phyloP scores from a whole-genome alignment of 2,797 vertebrate genomes.

The Clamator glandarius region DNA sequence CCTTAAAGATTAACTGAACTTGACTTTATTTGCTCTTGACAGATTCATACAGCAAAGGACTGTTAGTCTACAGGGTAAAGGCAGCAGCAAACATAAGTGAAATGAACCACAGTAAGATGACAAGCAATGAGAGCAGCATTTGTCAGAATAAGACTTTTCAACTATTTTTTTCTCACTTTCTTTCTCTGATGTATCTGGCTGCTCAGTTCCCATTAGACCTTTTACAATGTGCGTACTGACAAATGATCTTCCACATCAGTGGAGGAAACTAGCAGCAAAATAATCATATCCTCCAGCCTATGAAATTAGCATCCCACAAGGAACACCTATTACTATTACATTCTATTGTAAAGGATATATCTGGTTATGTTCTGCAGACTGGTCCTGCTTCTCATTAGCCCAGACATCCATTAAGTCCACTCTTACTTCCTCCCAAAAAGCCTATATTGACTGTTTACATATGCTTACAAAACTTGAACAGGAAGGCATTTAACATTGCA shows the following conservation, averaged over 20 bases:
- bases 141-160: not conserved
- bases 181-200: not conserved
- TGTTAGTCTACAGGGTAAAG: not conserved
- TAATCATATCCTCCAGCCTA: not conserved
- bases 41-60: not conserved
- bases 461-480: not conserved
- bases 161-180: not conserved
- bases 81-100: not conserved
- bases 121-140: not conserved
- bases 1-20: not conserved
- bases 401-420: not conserved
- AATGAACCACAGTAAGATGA: not conserved
- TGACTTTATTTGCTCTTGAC: not conserved
- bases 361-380: not conserved
- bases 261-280: not conserved
- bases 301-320: not conserved
- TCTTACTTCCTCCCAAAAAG: not conserved
- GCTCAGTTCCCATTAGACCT: not conserved
- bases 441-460: not conserved
- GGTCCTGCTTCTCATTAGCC: not conserved
- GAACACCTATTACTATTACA: not conserved
- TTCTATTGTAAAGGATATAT: not conserved
- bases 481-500: not conserved
- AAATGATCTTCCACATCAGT: not conserved
- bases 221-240: not conserved